A percentile compares a stretch with the other conserved stretches of the same genome.
Evolutionary conservation across 2,888 invertebrate species (phyloP).

Genomic region (Polydrusus tereticollis): DNA sequence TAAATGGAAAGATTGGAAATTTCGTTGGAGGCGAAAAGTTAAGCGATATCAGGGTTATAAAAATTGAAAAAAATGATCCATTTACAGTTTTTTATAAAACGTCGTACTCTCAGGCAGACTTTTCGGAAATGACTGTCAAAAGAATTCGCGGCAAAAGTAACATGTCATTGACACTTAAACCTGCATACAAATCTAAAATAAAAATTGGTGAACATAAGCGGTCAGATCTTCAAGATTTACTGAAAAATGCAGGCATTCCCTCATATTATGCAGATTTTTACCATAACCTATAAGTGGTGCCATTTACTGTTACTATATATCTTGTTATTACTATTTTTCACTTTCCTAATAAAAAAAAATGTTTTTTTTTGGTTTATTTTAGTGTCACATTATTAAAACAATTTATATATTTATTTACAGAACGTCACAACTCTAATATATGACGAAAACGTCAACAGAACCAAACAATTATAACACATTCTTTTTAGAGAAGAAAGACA

Average conservation of each 20-base stretch:
- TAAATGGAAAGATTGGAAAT: not conserved
- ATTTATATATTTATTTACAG: too few relatives aligned
- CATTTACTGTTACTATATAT: too few relatives aligned
- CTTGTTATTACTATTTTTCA: too few relatives aligned
- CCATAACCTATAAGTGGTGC: too few relatives aligned
- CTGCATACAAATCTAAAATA: not conserved
- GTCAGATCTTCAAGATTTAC: not conserved
- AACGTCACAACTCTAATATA: too few relatives aligned
- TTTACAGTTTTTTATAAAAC: not conserved
- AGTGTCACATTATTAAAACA: too few relatives aligned
- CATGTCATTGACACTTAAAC: not conserved
- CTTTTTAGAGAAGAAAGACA: too few relatives aligned
- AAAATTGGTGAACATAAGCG: not conserved
- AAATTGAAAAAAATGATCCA: not conserved
- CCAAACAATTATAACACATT: too few relatives aligned
- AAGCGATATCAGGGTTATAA: not conserved
- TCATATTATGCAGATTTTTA: not conserved
- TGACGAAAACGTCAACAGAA: too few relatives aligned
- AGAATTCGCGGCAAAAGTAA: not conserved
- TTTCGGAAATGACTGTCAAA: not conserved
- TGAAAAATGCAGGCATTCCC: not conserved
- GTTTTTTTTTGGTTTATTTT: too few relatives aligned
- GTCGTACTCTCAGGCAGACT: not conserved
- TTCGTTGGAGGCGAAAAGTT: not conserved
- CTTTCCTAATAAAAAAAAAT: too few relatives aligned